Conservation (phyloP, 1,140 invertebrate genomes). For the Macrotrachela quadricornifera region DNA sequence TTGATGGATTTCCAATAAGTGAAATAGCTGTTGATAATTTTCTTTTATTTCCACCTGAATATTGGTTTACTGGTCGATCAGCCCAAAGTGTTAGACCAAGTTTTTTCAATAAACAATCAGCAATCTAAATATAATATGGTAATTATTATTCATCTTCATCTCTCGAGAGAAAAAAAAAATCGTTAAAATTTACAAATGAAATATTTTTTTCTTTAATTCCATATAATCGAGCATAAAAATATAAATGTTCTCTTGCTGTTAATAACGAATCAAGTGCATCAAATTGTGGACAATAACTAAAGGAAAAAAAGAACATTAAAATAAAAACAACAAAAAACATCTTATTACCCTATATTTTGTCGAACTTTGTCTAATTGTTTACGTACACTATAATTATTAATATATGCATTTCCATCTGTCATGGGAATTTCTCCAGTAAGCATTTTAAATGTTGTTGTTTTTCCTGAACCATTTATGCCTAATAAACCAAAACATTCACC, state of each 20-base stretch:
- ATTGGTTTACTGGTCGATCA: constrained; percentile 16
- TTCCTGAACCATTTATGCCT: constrained; percentile 64
- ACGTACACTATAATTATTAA: constrained; percentile 11
- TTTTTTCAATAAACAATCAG: constrained; percentile 28
- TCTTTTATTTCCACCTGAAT: constrained; percentile 41
- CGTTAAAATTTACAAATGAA: constrained; percentile 14
- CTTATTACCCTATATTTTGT: background rate
- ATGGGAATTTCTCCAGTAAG: constrained; percentile 47
- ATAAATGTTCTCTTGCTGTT: constrained; percentile 47
- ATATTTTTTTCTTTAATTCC: constrained; percentile 19
- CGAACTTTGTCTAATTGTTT: constrained; percentile 3
- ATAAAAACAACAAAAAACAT: constrained; percentile 17
- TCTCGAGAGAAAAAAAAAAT: too few species aligned
- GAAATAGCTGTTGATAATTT: constrained; percentile 35
- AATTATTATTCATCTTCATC: background rate
- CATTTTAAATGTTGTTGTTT: constrained; percentile 65
- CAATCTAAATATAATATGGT: constrained; percentile 26
- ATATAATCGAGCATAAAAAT: constrained; percentile 5
- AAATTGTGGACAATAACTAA: constrained; percentile 40
- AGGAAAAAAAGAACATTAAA: constrained; percentile 19
- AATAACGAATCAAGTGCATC: constrained; percentile 57
- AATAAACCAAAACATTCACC: constrained; percentile 63
- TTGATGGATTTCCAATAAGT: constrained; percentile 43
- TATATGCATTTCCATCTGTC: constrained; percentile 39
- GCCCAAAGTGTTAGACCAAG: constrained; percentile 15